Evolutionary conservation across 2,888 invertebrate species (phyloP), one percentile per base, ranked within the genome.

Genomic region (Calameuta idolon): DNA sequence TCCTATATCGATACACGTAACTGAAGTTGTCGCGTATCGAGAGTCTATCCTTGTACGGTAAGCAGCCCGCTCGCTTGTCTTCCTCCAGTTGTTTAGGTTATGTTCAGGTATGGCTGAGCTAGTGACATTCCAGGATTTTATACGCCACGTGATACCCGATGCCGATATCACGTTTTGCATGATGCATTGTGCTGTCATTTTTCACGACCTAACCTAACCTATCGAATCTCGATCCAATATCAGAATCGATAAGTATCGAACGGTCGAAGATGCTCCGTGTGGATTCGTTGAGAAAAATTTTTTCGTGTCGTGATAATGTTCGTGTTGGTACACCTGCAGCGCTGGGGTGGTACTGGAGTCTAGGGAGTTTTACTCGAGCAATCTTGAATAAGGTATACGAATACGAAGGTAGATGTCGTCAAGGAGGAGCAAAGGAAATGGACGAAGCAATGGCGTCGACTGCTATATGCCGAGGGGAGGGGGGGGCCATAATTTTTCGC

Each of bases 121-220:
- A 11, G 15, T 33, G 31, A 71, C 31, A 34, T 11, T 34, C 31
- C 87, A 85, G 84, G 85, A 84, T 89, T 89, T 86, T 88, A 89
- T 87, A 86, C 89, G 84, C 83, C 84, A 81, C 83, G 84, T 81
- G 85, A 85, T 82, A 55, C 73, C 55, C 75, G 82, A 85, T 82
- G 82, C 84, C 84, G 82, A 83, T 87, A 86, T 88, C 88, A 87
- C 85, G 86, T 84, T 86, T 86, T 84, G 85, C 85, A 86, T 87
- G 88, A 88, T 88, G 88, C 87, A 88, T 87, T 82, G 87, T 15
- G 23, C 55, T 23, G 23, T 55, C 55, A 5, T 40, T 55, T 55
- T 55, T 23, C 2, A 23, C 9, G 85, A 83, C 83, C 85, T 85
- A 85, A 85, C 81, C 84, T 85, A 83, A 55, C 69, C 55, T 71